A percentile compares a stretch with the other conserved stretches of the same genome.
phyloP scores from a whole-genome alignment of 1,140 invertebrate species.

The Plodia interpunctella region DNA sequence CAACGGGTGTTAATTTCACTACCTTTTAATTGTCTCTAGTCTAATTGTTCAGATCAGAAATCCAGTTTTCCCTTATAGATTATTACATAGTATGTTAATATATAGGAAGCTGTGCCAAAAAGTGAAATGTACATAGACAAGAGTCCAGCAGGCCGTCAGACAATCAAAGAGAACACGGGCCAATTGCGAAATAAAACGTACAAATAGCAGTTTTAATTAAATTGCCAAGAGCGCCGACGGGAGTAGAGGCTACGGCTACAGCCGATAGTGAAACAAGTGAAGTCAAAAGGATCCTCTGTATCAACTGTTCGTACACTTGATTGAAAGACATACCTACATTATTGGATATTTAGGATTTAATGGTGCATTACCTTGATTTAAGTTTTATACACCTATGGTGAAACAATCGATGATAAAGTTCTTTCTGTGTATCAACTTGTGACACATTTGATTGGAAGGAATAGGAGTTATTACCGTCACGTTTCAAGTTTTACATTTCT shows the following conservation, averaged over 20 bases:
- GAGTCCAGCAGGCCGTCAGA: slow-evolving; percentile 41
- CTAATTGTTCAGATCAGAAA: not conserved
- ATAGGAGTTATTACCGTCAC: too few relatives aligned
- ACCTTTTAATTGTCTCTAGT: not conserved
- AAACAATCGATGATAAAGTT: too few relatives aligned
- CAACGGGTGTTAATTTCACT: not conserved
- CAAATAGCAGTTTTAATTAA: slow-evolving; percentile 76
- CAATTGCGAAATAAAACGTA: slow-evolving; percentile 73
- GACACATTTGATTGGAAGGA: too few relatives aligned
- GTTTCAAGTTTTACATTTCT: too few relatives aligned
- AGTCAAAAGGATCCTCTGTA: slow-evolving; percentile 49
- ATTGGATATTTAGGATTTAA: not conserved
- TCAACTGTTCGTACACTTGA: not conserved
- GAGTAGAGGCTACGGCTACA: slow-evolving; percentile 36
- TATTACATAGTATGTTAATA: not conserved
- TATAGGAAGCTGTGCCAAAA: slow-evolving; percentile 19
- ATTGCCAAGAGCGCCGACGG: slow-evolving; percentile 57
- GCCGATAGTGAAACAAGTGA: slow-evolving; percentile 72
- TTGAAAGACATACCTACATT: not conserved
- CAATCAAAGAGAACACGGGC: slow-evolving; percentile 60
- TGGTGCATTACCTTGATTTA: too few relatives aligned
- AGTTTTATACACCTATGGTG: too few relatives aligned
- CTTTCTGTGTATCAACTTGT: too few relatives aligned
- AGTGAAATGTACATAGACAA: slow-evolving; percentile 39
- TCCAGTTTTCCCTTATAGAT: not conserved